These are phyloP conservation scores for Clitarchus hookeri DNA, from an alignment of 2,888 invertebrate species.

Conservation along the genomic window DNA sequence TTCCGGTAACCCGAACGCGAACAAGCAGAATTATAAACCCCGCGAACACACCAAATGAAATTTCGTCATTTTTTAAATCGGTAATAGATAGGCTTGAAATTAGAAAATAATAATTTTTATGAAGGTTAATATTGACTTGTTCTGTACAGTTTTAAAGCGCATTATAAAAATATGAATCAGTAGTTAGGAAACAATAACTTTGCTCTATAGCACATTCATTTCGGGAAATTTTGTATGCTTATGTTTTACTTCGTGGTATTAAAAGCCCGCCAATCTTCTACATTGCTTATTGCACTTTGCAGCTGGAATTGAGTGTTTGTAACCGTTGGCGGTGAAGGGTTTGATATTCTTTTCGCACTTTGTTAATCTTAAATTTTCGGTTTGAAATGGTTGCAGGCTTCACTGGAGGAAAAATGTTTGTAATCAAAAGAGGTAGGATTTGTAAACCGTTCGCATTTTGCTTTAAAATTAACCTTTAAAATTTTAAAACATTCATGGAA, in stretches of 20 bases:
- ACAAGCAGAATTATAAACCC: no score
- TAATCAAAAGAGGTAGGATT: constrained; percentile 56
- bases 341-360: not conserved
- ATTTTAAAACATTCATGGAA: not conserved
- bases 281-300: not conserved
- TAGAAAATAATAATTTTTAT: no score
- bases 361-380: not conserved
- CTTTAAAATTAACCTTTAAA: not conserved
- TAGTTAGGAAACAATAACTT: no score
- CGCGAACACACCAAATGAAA: no score
- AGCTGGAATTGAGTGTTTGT: no score
- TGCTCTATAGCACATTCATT: no score
- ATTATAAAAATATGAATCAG: no score
- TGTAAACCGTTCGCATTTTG: not conserved
- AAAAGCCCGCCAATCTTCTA: not conserved
- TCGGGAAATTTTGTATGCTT: not conserved
- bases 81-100: no score
- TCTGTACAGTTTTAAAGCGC: no score
- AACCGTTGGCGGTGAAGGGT: not conserved
- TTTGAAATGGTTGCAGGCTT: constrained; percentile 44
- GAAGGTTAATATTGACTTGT: no score
- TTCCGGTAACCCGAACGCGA: no score
- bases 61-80: no score
- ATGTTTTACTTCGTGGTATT: not conserved
- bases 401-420: constrained; percentile 54